Evolutionary conservation across 2,113 vertebrate species (phyloP).

Genomic region (Catharus fuscescens): DNA sequence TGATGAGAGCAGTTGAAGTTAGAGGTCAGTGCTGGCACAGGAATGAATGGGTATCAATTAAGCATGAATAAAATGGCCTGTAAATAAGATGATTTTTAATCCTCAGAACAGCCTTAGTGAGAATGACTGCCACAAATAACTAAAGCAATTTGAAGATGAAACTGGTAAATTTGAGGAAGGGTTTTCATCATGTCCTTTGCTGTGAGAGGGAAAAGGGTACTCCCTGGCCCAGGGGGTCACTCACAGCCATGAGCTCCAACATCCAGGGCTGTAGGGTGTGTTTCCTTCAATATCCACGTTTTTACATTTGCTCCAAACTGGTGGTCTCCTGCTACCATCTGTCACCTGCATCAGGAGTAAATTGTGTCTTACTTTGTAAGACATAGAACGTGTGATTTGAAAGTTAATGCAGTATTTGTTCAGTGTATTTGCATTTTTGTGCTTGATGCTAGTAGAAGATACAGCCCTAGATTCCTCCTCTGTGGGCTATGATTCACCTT

Average conservation of each 20-base stretch:
- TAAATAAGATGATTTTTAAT: background rate
- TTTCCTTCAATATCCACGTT: background rate
- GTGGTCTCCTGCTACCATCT: slow-evolving; percentile 41
- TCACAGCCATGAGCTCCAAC: background rate
- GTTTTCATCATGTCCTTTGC: background rate
- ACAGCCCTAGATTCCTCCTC: slow-evolving; percentile 53
- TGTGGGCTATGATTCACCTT: slow-evolving; percentile 69
- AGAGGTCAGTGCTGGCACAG: background rate
- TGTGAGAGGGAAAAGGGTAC: background rate
- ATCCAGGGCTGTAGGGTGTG: background rate
- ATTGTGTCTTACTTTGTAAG: slow-evolving; percentile 28
- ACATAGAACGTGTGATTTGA: slow-evolving; percentile 49
- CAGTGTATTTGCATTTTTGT: slow-evolving; percentile 65
- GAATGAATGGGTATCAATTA: background rate
- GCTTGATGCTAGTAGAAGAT: slow-evolving; percentile 48
- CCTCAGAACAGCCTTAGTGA: background rate
- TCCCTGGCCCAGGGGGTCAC: background rate
- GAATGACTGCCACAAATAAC: background rate
- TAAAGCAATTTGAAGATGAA: background rate
- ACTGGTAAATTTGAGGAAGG: background rate
- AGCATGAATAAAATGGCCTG: background rate
- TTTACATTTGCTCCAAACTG: background rate
- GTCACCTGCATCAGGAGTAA: slow-evolving; percentile 25
- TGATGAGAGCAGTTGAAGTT: background rate
- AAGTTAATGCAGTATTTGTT: slow-evolving; percentile 65